phyloP scores from a whole-genome alignment of 1,140 invertebrate species.

The Drosophila subpulchrella region DNA sequence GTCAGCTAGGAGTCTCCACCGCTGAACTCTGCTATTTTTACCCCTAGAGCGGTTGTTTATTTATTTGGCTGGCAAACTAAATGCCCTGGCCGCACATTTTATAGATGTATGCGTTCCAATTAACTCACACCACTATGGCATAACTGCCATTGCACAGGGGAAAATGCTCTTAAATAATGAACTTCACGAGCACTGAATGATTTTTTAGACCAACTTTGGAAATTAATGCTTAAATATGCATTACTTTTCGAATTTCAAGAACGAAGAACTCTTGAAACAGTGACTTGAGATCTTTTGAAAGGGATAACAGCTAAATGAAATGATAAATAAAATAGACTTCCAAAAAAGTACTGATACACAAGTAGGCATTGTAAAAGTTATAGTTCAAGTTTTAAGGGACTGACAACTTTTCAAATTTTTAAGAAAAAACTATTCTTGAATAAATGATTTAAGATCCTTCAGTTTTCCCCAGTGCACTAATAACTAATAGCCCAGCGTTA shows the following conservation, averaged over 20 bases:
- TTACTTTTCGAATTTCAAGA: too few species aligned
- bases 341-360: too few species aligned
- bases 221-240: too few species aligned
- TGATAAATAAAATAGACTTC: too few species aligned
- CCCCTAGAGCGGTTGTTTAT: constrained; percentile 34
- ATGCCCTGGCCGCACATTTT: constrained; percentile 48
- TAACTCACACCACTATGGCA: constrained; percentile 52
- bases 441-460: background rate
- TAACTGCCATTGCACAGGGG: background rate
- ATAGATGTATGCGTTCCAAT: constrained; percentile 66
- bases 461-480: constrained; percentile 38
- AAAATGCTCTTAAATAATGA: background rate
- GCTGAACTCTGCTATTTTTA: background rate
- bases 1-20: constrained; percentile 6
- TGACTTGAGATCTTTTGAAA: too few species aligned
- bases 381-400: background rate
- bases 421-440: background rate
- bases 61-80: constrained; percentile 65
- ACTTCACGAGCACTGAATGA: background rate
- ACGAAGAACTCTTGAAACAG: too few species aligned
- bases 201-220: too few species aligned
- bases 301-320: too few species aligned
- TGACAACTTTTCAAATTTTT: background rate
- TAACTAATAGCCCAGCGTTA: constrained; percentile 32
- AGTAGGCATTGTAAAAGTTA: background rate